Evolutionary conservation across 2,113 vertebrate species (phyloP), one percentile per base, ranked within the genome.

Genomic region (Panthera uncia): DNA sequence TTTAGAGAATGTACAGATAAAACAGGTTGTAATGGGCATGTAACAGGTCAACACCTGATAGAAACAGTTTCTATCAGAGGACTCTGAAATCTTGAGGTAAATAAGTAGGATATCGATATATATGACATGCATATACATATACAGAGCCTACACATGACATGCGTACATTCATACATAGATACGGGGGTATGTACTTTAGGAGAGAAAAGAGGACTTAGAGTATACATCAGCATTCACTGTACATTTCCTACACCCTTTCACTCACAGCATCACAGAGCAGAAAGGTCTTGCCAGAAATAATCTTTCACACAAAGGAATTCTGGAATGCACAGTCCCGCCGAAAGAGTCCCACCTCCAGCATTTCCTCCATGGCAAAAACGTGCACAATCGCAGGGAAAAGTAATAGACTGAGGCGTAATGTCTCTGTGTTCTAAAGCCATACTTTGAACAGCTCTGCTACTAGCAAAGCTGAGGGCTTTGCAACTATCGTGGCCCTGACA

Each of bases 271-370:
- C 73, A 83, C 80, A 78, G 38, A 85, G 16, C 14, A 83, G 16
- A 7, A 52, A 95, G 50, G 27, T 63, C 85, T 91, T 89, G 81
- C 66, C 80, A 85, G 95, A 61, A 90, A 97, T 89, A 97, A 36
- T 73, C 50, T 89, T 93, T 18, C 57, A 86, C 92, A 84, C 71
- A 89, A 94, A 88, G 11, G 12, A 61, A 89, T 93, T 91, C 97
- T 93, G 76, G 52, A 94, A 88, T 4, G 16, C 41, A 94, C 5
- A 45, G 41, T 81, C 33, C 89, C 52, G 91, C 66, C 90, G 90
- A 90, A 91, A 76, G n/a, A 89, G 36, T 79, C 94, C 95, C 89
- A 97, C 36, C 65, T 86, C 27, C 71, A 85, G 52, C 18, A 97
- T 31, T 89, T 52, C 36, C 45, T 36, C 18, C 27, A 29, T 6